Conservation (phyloP, 2,113 vertebrate species). For the Phaethon lepturus region DNA sequence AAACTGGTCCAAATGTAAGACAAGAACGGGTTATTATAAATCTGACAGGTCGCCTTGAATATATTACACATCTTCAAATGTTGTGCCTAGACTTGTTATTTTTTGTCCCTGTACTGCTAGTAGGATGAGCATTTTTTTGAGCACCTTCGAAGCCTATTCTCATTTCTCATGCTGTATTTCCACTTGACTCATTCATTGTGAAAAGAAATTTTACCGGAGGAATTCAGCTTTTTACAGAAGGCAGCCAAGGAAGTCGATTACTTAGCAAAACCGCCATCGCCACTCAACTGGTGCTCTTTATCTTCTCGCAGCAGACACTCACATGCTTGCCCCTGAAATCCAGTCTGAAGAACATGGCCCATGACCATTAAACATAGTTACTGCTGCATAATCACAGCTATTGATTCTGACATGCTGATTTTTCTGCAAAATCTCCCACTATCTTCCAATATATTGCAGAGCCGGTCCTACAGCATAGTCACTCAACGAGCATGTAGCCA, state of each 20-base stretch:
- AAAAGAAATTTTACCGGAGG: slow-evolving; percentile 41
- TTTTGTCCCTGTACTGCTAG: slow-evolving; percentile 68
- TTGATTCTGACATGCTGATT: slow-evolving; percentile 28
- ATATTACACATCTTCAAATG: not conserved
- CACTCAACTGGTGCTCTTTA: slow-evolving; percentile 42
- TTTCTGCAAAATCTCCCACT: not conserved
- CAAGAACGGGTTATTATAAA: not conserved
- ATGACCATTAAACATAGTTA: not conserved
- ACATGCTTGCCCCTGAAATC: not conserved
- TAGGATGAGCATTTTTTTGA: slow-evolving; percentile 62
- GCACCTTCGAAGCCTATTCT: slow-evolving; percentile 53
- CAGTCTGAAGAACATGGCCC: not conserved
- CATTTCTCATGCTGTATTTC: slow-evolving; percentile 76
- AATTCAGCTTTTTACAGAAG: slow-evolving; percentile 50
- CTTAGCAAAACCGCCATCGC: slow-evolving; percentile 33
- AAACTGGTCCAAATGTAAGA: not conserved
- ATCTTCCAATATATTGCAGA: not conserved
- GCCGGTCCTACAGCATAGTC: not conserved
- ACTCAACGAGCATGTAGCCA: not conserved
- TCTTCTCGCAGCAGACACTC: slow-evolving; percentile 53
- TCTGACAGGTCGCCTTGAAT: not conserved
- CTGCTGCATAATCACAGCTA: slow-evolving; percentile 10
- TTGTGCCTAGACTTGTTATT: not conserved
- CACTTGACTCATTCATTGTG: slow-evolving; percentile 69
- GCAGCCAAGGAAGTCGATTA: slow-evolving; percentile 57